Evolutionary conservation across 2,888 invertebrate species (phyloP), one percentile per base, ranked within the genome.

Genomic region (Apamea sordens): DNA sequence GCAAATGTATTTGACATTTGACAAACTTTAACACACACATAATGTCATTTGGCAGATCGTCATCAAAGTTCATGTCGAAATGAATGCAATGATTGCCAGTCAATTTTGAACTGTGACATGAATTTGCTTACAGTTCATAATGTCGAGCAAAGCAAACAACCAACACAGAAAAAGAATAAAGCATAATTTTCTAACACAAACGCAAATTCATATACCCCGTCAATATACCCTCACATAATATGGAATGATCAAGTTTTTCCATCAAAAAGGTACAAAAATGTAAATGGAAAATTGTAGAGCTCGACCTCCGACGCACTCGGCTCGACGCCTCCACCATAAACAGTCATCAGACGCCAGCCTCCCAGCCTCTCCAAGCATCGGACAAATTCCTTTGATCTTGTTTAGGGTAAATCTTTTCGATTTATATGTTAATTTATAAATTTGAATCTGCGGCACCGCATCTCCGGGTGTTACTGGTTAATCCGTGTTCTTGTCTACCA

Each of bases 351-450:
- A 85, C 88, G 89, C 90, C 90, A 89, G 91, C 90, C 90, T 89
- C 91, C 90, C 89, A 89, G 91, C 90, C 90, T 89, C 91, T 91
- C 92, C 92, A 90, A 89, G 92, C 94, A 94, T 94, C 92, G 94
- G 94, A 95, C 95, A 95, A 95, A 95, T 95, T 95, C 95, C 94
- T 95, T 96, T 96, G 96, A 96, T 96, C 96, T 95, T 95, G 95
- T 96, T 95, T 95, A 94, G 95, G 95, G 95, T 94, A 96, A 96
- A 95, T 95, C 95, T 96, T 95, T 96, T 96, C 96, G 95, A 96
- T 96, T 96, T 96, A 96, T 95, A 96, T 96, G 96, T 95, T 95
- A 96, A 96, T 96, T 95, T 95, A 92, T 92, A 93, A 95, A 95
- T 96, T 96, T 95, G 95, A 95, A 96, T 96, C 94, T 92, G 93